These are phyloP conservation scores for Mercenaria mercenaria DNA, from an alignment of 1,140 invertebrate species.

Conservation along the genomic window DNA sequence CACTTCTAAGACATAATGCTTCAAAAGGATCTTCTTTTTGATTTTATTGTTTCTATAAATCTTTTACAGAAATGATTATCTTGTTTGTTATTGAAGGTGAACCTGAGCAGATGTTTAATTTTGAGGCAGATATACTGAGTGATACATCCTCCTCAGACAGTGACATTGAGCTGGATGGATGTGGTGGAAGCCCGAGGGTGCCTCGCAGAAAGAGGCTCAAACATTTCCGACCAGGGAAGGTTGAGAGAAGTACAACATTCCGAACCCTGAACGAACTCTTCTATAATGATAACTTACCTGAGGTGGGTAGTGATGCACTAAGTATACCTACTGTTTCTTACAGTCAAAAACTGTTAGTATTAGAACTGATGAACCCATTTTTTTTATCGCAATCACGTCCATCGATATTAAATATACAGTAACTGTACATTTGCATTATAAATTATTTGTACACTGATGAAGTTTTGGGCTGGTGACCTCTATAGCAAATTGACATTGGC, in stretches of 20 bases:
- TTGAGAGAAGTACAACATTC: slow-evolving; percentile 82
- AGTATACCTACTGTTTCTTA: not conserved
- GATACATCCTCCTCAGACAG: slow-evolving; percentile 89
- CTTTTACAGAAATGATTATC: no score
- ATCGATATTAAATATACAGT: no score
- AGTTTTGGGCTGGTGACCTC: no score
- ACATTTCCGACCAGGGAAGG: slow-evolving; percentile 82
- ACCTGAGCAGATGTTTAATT: not conserved
- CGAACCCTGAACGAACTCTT: slow-evolving; percentile 90
- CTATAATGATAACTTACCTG: slow-evolving; percentile 96
- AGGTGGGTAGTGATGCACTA: slow-evolving; percentile 90
- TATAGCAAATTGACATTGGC: no score
- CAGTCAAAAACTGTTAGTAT: no score
- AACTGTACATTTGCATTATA: no score
- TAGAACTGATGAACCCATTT: no score
- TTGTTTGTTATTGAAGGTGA: slow-evolving; percentile 9
- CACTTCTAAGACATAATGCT: no score
- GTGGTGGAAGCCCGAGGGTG: slow-evolving; percentile 87
- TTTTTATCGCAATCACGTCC: no score
- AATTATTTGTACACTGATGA: no score
- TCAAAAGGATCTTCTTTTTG: no score
- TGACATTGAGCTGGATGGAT: slow-evolving; percentile 90
- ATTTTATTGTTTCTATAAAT: no score
- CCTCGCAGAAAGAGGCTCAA: slow-evolving; percentile 83
- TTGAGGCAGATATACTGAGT: slow-evolving; percentile 30